Evolutionary conservation across 2,888 invertebrate genomes (phyloP).

Genomic region (Caenorhabditis virilis): DNA sequence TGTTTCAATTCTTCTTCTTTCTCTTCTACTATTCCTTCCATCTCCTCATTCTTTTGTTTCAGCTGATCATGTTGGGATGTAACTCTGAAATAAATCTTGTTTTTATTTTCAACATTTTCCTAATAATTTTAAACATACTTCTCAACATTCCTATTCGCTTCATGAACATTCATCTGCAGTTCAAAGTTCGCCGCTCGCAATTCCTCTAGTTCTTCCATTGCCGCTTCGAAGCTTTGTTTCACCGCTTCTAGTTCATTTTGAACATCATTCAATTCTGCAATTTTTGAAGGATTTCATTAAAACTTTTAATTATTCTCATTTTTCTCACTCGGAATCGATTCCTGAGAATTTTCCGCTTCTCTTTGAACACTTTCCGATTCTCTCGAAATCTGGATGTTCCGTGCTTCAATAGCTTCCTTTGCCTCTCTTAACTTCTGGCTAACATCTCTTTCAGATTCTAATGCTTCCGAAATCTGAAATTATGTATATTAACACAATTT

Average conservation of each 20-base stretch:
- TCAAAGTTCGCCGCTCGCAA: constrained; percentile 47
- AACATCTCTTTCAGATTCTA: constrained; percentile 25
- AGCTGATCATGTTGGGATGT: constrained; percentile 19
- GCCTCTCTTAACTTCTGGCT: constrained; percentile 16
- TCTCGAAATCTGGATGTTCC: not conserved
- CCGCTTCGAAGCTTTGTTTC: constrained; percentile 16
- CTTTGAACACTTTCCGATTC: not conserved
- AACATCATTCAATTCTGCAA: constrained; percentile 6
- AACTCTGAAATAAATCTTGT: constrained; percentile 6
- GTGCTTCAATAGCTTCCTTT: constrained; percentile 16
- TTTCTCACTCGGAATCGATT: too few species aligned
- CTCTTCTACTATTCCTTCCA: constrained; percentile 15
- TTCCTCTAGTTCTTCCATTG: constrained; percentile 25
- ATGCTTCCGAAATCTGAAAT: too few species aligned
- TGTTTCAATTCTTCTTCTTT: constrained; percentile 28
- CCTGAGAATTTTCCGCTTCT: constrained; percentile 6
- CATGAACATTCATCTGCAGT: constrained; percentile 36
- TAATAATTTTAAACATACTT: too few species aligned
- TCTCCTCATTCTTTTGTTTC: constrained; percentile 12
- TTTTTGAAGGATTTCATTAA: not conserved
- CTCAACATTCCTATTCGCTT: constrained; percentile 20
- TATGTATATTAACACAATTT: too few species aligned
- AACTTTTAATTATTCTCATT: too few species aligned
- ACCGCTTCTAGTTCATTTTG: constrained; percentile 32
- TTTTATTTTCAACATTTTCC: too few species aligned